Percentiles rank a stretch among this genome's conserved stretches.
phyloP scores from a whole-genome alignment of 2,113 vertebrate species.

The Laterallus jamaicensis region DNA sequence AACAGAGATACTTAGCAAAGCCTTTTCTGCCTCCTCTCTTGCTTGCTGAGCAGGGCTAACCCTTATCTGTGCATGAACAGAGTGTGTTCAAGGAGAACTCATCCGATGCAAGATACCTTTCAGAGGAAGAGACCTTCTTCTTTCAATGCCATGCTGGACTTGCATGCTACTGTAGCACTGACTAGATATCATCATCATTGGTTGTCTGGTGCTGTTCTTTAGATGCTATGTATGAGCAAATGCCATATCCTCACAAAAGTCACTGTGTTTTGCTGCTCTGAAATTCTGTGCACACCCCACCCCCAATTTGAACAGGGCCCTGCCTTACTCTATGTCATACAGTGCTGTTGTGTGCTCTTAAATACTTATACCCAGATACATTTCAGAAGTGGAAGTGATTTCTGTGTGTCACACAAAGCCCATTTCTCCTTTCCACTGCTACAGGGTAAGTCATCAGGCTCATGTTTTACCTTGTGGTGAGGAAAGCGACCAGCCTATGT shows the following conservation, averaged over 20 bases:
- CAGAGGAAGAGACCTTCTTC: neutral
- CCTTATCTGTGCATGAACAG: neutral
- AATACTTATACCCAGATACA: neutral
- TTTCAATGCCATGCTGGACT: neutral
- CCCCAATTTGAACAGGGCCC: neutral
- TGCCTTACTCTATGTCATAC: neutral
- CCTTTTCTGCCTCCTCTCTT: conserved; percentile 36
- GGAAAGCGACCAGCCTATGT: accelerated
- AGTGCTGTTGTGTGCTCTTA: neutral
- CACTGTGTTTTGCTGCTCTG: neutral
- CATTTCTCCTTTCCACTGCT: neutral
- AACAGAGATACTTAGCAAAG: conserved; percentile 48
- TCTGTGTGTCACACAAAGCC: neutral
- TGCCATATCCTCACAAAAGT: neutral
- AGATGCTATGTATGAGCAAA: neutral
- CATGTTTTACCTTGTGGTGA: neutral
- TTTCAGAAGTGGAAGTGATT: neutral
- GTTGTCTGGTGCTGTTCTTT: neutral
- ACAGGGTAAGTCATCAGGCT: neutral
- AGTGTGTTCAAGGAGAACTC: neutral
- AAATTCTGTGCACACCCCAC: neutral
- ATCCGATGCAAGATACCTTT: neutral
- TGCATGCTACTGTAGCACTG: neutral
- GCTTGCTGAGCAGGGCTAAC: conserved; percentile 36
- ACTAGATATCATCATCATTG: neutral